These are phyloP conservation scores for Atlantisia rogersi DNA, from an alignment of 2,113 vertebrate genomes.

Conservation along the genomic window DNA sequence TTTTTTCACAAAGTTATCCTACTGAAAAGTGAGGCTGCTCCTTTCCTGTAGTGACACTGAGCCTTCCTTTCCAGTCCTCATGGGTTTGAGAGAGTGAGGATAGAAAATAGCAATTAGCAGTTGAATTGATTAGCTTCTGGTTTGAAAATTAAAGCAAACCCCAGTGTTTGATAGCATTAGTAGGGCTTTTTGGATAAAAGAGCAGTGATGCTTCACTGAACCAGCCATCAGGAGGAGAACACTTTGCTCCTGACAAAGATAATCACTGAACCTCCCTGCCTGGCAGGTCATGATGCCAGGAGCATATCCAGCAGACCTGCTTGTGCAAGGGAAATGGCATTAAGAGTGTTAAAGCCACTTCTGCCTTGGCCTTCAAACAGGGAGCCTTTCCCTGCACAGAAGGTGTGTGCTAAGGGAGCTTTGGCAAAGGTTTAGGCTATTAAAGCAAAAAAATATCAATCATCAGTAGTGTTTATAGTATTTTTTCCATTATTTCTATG, in stretches of 20 bases:
- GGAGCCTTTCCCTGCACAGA: not conserved
- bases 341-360: not conserved
- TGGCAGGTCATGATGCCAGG: not conserved
- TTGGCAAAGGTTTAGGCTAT: not conserved
- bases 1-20: not conserved
- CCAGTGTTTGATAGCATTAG: too few relatives aligned
- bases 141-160: not conserved
- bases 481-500: not conserved
- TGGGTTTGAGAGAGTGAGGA: not conserved
- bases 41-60: not conserved
- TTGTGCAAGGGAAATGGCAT: rapidly evolving
- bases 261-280: not conserved
- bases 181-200: not conserved
- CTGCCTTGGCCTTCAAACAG: not conserved
- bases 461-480: not conserved
- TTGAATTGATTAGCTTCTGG: not conserved
- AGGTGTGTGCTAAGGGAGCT: not conserved
- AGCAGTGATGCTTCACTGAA: not conserved
- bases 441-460: not conserved
- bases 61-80: not conserved
- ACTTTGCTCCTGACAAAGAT: not conserved
- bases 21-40: rapidly evolving
- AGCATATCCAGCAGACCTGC: not conserved
- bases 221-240: not conserved
- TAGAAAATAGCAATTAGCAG: not conserved